Evolutionary conservation across 1,140 invertebrate species (phyloP), one percentile per base, ranked within the genome.

Genomic region (Mya arenaria): DNA sequence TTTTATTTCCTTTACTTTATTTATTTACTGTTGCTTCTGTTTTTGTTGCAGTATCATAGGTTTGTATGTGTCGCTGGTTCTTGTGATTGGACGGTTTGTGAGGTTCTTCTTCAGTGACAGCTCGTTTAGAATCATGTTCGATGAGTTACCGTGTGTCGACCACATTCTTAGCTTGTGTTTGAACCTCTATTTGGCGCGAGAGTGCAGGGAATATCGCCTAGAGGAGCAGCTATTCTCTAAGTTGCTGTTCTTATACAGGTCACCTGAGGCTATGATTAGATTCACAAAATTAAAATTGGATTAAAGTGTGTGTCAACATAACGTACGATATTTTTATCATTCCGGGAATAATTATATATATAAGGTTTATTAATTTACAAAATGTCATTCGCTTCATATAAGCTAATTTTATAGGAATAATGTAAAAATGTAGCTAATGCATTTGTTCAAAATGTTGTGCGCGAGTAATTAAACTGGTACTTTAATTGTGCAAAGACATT

Each of bases 211-310:
- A 90, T 95, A 99, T 72, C 95, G 96, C n/a, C 93, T 99, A 3
- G 99, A 99, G 94, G 98, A 99, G 93, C 98, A 99, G 92, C 94
- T 99, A 4, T 99, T 99, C 93, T 98, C 99, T 17, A 99, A 99
- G 95, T 93, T 99, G 60, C 96, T 99, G 83, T 99, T 99, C 96
- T 94, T 99, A 58, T 99, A 99, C 93, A 95, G 99, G 73, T 99
- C 98, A 32, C 98, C 98, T 0, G 97, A 99, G 91, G 99, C 97
- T 28, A 95, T 99, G 90, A 99, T 99, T 84, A 98, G 98, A 94
- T 99, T 97, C 96, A 98, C 86, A n/a, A 86, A 86, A 48, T 71
- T 62, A 3, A 86, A 85, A 60, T 32, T 56, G 37, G 69, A 83
- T 4, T 72, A 73, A 36, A 19, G 25, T 34, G 56, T 25, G 69